phyloP scores from a whole-genome alignment of 2,113 vertebrate genomes.

The Callionymus lyra region DNA sequence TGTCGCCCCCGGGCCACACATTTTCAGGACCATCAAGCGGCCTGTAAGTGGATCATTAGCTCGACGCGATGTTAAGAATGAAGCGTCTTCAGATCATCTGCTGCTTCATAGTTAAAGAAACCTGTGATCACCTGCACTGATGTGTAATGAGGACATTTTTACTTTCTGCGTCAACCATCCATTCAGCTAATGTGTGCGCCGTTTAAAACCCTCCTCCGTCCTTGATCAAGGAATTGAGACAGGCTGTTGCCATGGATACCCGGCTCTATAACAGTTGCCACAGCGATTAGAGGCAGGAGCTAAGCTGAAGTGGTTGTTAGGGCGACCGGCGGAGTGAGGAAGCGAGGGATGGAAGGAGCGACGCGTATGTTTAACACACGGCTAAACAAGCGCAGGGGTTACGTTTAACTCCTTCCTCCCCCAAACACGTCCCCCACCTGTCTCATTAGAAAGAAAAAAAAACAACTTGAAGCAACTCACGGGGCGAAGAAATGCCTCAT shows the following conservation, averaged over 20 bases:
- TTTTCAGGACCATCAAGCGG: no score
- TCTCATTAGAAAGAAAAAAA: no score
- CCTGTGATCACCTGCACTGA: no score
- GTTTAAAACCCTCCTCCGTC: conserved; percentile 40
- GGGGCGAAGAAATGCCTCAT: no score
- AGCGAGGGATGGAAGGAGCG: conserved; percentile 14
- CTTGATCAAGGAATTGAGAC: conserved; percentile 57
- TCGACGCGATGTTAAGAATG: no score
- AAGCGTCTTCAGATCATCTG: no score
- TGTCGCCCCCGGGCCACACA: no score
- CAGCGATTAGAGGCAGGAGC: conserved; percentile 53
- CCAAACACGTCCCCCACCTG: no score
- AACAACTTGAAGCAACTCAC: no score
- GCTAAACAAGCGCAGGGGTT: conserved; percentile 23
- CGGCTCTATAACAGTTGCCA: conserved; percentile 60
- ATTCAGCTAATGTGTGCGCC: conserved; percentile 27
- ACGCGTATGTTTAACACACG: conserved; percentile 25
- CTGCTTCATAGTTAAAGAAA: no score
- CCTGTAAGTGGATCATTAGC: no score
- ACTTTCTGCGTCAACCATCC: conserved; percentile 20
- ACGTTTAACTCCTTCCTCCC: conserved; percentile 14
- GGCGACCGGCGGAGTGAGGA: conserved; percentile 1
- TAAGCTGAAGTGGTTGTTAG: conserved; percentile 60
- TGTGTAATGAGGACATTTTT: no score
- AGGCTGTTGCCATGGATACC: conserved; percentile 61